phyloP scores from a whole-genome alignment of 2,888 invertebrate genomes.

The Micoletzkya japonica region DNA sequence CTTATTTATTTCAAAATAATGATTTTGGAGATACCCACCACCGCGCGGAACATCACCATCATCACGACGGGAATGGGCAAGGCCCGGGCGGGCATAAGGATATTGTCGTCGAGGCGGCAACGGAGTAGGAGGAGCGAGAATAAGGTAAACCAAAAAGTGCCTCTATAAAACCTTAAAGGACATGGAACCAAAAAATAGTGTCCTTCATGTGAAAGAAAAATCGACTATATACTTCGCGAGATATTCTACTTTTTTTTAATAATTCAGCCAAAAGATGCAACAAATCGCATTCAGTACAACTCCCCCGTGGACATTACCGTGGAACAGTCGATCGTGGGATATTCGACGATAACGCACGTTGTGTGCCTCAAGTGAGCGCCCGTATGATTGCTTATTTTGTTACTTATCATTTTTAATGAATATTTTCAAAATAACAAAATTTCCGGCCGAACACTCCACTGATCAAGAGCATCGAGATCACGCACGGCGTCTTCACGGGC shows the following conservation, averaged over 20 bases:
- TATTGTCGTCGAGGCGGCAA: slow-evolving; percentile 48
- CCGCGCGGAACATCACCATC: slow-evolving; percentile 41
- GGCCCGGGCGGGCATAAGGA: slow-evolving; percentile 49
- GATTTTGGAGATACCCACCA: slow-evolving; percentile 44
- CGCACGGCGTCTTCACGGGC: slow-evolving; percentile 57
- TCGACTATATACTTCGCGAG: too few species aligned
- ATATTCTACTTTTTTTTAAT: too few species aligned
- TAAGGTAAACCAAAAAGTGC: neutral
- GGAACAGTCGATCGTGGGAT: slow-evolving; percentile 38
- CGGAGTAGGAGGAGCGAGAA: slow-evolving; percentile 24
- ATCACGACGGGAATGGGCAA: slow-evolving; percentile 46
- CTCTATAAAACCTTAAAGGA: neutral
- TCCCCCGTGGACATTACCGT: slow-evolving; percentile 51
- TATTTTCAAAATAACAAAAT: neutral
- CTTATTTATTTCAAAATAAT: neutral
- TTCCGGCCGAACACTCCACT: slow-evolving; percentile 43
- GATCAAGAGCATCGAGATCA: slow-evolving; percentile 50
- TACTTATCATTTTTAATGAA: neutral
- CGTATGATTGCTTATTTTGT: neutral
- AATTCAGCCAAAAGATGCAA: too few species aligned
- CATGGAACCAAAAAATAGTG: neutral
- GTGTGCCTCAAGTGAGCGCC: slow-evolving; percentile 52
- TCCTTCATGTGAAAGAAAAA: neutral
- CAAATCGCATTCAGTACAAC: slow-evolving; percentile 30
- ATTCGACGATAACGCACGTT: slow-evolving; percentile 45